phyloP scores from a whole-genome alignment of 2,888 invertebrate genomes.

The Drosophila ochracea region DNA sequence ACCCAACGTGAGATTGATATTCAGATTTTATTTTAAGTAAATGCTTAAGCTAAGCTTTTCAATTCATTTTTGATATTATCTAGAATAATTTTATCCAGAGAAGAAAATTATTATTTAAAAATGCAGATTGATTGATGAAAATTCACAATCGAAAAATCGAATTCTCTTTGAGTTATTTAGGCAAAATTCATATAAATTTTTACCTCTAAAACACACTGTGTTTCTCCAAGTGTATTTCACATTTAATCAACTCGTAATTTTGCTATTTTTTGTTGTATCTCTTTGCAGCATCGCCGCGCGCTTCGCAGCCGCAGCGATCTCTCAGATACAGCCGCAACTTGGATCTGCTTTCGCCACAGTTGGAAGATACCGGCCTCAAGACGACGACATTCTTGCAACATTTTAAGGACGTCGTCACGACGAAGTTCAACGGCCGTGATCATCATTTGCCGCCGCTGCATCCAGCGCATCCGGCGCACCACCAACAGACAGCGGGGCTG shows the following conservation, averaged over 20 bases:
- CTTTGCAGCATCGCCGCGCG: constrained; percentile 60
- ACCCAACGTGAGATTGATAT: too few relatives aligned
- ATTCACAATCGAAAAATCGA: background rate
- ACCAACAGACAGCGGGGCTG: constrained; percentile 78
- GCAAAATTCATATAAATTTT: background rate
- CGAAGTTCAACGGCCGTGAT: constrained; percentile 84
- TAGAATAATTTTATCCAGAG: background rate
- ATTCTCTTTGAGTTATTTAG: background rate
- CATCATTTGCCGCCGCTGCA: constrained; percentile 83
- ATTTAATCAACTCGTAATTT: background rate
- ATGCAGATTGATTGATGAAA: background rate
- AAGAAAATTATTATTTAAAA: background rate
- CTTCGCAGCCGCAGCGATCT: constrained; percentile 62
- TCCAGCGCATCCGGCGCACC: constrained; percentile 78
- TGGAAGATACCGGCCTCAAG: constrained; percentile 85
- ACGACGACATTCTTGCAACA: constrained; percentile 85
- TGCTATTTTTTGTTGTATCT: background rate
- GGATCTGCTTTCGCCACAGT: constrained; percentile 80
- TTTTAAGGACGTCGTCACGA: constrained; percentile 85
- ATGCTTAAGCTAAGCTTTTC: background rate
- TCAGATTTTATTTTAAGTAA: too few relatives aligned
- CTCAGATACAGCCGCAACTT: constrained; percentile 75
- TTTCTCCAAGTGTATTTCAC: background rate
- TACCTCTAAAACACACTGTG: too few relatives aligned
- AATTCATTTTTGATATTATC: background rate